These are phyloP conservation scores for Acanthosepion esculentum DNA, from an alignment of 2,888 invertebrate genomes.

Conservation along the genomic window DNA sequence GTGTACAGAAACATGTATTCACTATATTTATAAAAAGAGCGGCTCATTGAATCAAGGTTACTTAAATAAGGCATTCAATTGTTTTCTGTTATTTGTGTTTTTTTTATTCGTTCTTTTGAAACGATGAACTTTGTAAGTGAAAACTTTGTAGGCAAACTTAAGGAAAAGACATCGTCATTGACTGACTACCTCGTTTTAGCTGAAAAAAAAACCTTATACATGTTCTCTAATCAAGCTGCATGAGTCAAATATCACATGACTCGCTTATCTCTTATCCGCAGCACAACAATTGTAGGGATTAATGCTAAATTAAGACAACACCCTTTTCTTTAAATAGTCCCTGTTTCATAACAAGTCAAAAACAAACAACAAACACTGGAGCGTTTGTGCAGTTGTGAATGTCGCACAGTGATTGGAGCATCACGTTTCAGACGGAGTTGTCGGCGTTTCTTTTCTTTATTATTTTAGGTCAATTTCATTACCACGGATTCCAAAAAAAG, in stretches of 20 bases:
- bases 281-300: not conserved
- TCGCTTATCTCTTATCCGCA: not conserved
- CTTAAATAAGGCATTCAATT: not conserved
- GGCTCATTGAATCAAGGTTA: not conserved
- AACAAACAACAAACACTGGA: not conserved
- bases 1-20: not conserved
- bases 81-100: not conserved
- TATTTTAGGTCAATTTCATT: not conserved
- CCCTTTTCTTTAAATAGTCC: not conserved
- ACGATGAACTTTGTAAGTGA: not conserved
- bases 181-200: not conserved
- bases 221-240: too few relatives aligned
- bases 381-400: not conserved
- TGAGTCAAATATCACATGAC: not conserved
- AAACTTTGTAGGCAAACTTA: not conserved
- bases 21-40: not conserved
- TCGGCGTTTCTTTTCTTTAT: not conserved
- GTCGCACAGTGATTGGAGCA: not conserved
- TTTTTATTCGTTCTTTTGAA: not conserved
- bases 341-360: not conserved
- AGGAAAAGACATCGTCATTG: not conserved
- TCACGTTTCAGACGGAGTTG: not conserved
- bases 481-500: too few relatives aligned
- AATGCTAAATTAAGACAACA: not conserved
- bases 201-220: not conserved